Conservation (phyloP, 92 coral and sea anemone species). For the Umimayanthus chanpuru region DNA sequence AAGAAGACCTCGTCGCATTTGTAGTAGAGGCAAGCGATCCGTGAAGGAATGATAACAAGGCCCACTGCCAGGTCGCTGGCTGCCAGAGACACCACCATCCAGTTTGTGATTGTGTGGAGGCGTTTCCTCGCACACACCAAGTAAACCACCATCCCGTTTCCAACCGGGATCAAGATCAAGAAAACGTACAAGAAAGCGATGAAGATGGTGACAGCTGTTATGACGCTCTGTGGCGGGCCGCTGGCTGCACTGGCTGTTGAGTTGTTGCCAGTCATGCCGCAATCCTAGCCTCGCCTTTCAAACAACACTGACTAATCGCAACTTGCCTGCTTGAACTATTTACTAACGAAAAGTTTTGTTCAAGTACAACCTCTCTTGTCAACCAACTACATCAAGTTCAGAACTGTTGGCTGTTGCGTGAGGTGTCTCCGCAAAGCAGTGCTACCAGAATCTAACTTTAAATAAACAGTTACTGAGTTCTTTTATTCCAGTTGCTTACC, state of each 20-base stretch:
- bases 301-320: neutral
- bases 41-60: conserved; percentile 73
- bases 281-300: neutral
- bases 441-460: neutral
- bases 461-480: neutral
- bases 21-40: conserved; percentile 67
- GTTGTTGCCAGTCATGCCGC: conserved; percentile 10
- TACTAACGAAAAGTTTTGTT: neutral
- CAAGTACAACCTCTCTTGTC: neutral
- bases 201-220: conserved; percentile 46
- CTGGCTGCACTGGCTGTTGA: neutral
- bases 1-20: conserved; percentile 68
- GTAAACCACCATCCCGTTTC: conserved; percentile 73
- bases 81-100: conserved; percentile 76
- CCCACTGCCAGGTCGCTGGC: conserved; percentile 78
- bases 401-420: neutral
- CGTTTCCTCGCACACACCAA: conserved; percentile 67
- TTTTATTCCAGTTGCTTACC: neutral
- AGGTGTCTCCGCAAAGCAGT: neutral
- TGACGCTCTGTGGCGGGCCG: conserved; percentile 26
- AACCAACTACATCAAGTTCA: neutral
- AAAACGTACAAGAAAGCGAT: conserved; percentile 58
- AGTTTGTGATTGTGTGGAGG: conserved; percentile 76
- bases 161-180: conserved; percentile 58
- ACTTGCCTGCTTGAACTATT: neutral